Percentiles rank a stretch among this genome's conserved stretches.
Evolutionary conservation across 2,113 vertebrate species (phyloP).

Genomic region (Spea bombifrons): DNA sequence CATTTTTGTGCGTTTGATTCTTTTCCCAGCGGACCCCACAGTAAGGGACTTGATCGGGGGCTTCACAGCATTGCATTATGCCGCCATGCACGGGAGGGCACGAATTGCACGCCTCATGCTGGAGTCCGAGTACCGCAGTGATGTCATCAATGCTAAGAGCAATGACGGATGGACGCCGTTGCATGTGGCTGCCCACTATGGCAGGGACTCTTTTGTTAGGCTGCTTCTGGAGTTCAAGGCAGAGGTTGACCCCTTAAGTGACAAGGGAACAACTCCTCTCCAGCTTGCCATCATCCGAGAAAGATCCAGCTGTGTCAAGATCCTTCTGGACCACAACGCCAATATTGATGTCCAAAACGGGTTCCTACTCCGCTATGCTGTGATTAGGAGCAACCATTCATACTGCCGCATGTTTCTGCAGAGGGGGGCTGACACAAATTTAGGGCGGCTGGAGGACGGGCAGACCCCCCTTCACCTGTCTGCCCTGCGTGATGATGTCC

Average conservation of each 20-base stretch:
- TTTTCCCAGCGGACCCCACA: constrained; percentile 84
- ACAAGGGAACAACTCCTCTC: constrained; percentile 94
- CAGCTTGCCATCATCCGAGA: constrained; percentile 97
- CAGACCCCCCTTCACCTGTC: constrained; percentile 96
- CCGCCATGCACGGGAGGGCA: constrained; percentile 95
- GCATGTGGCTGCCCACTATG: constrained; percentile 95
- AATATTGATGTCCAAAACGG: constrained; percentile 98
- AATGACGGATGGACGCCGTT: constrained; percentile 98
- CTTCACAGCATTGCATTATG: constrained; percentile 96
- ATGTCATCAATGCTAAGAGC: constrained; percentile 97
- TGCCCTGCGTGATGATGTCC: constrained; percentile 90
- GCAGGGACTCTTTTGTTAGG: constrained; percentile 91
- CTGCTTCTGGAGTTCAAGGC: constrained; percentile 96
- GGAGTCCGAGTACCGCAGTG: constrained; percentile 85
- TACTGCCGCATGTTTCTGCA: constrained; percentile 99
- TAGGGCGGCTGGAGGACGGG: constrained; percentile 91
- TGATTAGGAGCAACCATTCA: constrained; percentile 97
- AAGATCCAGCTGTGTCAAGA: constrained; percentile 93
- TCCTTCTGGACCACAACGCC: constrained; percentile 94
- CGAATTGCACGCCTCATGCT: constrained; percentile 93
- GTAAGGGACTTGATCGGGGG: constrained; percentile 97
- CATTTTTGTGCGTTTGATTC: constrained; percentile 43
- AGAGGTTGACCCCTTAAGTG: constrained; percentile 93
- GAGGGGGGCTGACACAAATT: constrained; percentile 93
- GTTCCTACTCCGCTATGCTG: constrained; percentile 92